Percentiles rank a stretch among this genome's conserved stretches.
phyloP scores from a whole-genome alignment of 2,797 vertebrate species.

The Nothura maculosa region DNA sequence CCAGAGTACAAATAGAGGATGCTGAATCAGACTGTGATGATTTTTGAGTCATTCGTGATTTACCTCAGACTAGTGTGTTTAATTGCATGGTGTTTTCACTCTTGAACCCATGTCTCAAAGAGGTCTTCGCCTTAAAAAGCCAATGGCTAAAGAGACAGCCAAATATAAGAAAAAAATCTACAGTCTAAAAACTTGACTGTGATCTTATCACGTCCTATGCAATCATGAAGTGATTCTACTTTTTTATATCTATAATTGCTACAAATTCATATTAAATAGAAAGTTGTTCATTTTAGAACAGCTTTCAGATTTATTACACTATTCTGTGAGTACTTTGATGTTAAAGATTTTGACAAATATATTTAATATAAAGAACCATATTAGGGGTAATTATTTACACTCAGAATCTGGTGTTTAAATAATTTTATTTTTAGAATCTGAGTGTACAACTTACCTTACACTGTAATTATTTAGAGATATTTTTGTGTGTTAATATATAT shows the following conservation, averaged over 20 bases:
- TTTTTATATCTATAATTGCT: slow-evolving; percentile 36
- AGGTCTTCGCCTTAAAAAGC: background rate
- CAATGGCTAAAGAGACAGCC: background rate
- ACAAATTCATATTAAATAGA: slow-evolving; percentile 38
- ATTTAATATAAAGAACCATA: background rate
- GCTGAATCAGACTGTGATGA: background rate
- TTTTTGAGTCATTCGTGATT: slow-evolving; percentile 19
- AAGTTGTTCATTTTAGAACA: slow-evolving; percentile 12
- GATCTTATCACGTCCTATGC: background rate
- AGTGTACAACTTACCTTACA: background rate
- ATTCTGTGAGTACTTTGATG: slow-evolving; percentile 15
- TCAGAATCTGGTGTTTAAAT: background rate
- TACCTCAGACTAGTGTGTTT: background rate
- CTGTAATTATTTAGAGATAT: background rate
- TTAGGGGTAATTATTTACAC: slow-evolving; percentile 7
- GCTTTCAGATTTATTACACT: slow-evolving; percentile 32
- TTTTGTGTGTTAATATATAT: background rate
- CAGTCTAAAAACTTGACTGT: background rate
- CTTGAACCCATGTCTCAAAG: background rate
- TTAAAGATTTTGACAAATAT: slow-evolving; percentile 43
- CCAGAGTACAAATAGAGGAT: background rate
- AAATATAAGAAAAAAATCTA: background rate
- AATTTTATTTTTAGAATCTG: slow-evolving; percentile 1
- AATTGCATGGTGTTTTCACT: background rate
- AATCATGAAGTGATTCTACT: background rate